Conservation (phyloP, 2,113 vertebrate species). For the Catagonus wagneri region DNA sequence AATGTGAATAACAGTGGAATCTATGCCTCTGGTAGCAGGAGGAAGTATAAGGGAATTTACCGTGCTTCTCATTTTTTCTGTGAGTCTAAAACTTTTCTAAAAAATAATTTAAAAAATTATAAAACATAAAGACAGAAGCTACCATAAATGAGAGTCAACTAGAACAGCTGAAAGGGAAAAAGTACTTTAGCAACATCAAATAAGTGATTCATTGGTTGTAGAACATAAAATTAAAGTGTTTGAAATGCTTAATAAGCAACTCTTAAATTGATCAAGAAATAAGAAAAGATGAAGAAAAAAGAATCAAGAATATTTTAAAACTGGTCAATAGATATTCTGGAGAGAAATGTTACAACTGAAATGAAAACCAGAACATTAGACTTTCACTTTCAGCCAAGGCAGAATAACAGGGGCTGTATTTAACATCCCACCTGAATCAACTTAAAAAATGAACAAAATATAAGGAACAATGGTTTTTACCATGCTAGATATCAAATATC, state of each 20-base stretch:
- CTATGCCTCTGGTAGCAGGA: neutral
- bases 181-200: neutral
- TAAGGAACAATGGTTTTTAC: neutral
- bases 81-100: neutral
- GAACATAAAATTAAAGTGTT: neutral
- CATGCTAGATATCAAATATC: neutral
- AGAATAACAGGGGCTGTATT: neutral
- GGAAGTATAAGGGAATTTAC: neutral
- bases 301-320: neutral
- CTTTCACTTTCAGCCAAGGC: neutral
- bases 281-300: neutral
- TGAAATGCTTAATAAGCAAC: neutral
- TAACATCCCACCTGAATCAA: neutral
- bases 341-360: neutral
- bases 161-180: neutral
- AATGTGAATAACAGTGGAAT: neutral
- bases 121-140: neutral
- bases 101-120: neutral
- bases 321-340: neutral
- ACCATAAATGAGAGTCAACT: neutral
- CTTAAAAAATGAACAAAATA: neutral
- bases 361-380: neutral
- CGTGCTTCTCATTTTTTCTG: neutral
- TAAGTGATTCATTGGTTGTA: neutral
- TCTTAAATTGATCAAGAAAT: conserved; percentile 1